Evolutionary conservation across 2,113 vertebrate species (phyloP).

Genomic region (Pampusana beccarii): DNA sequence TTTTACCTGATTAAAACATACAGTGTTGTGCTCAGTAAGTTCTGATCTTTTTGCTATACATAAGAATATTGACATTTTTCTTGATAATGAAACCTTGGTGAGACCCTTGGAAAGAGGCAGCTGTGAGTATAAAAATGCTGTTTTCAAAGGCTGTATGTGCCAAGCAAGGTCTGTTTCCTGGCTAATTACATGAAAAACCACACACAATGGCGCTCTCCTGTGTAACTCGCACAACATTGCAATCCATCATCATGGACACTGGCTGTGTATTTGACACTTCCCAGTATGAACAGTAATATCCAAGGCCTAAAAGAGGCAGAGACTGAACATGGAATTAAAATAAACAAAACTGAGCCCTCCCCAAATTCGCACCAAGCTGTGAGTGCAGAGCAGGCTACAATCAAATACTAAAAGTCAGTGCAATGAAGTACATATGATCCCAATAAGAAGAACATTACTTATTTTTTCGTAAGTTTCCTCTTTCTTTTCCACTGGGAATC

Average conservation of each 20-base stretch:
- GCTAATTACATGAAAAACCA: slow-evolving; percentile 28
- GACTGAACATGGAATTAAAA: neutral
- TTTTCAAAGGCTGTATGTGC: neutral
- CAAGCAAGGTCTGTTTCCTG: neutral
- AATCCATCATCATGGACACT: slow-evolving; percentile 15
- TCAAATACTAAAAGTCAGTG: neutral
- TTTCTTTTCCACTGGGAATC: slow-evolving; percentile 38
- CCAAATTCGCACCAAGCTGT: neutral
- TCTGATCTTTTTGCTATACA: neutral
- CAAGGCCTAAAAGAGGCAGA: neutral
- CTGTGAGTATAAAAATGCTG: neutral
- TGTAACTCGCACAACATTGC: slow-evolving; percentile 50
- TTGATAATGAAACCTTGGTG: neutral
- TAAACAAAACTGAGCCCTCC: neutral
- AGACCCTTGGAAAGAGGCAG: neutral
- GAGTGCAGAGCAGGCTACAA: neutral
- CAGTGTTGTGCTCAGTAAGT: neutral
- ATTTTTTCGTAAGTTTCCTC: neutral
- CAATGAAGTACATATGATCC: neutral
- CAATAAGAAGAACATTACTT: neutral
- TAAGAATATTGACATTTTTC: neutral
- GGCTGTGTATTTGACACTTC: neutral
- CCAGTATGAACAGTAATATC: neutral
- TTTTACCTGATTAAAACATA: neutral
- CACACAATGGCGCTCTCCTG: slow-evolving; percentile 68